Base-by-base conservation (phyloP, 2,888 invertebrate genomes). In the Thera obeliscata region DNA sequence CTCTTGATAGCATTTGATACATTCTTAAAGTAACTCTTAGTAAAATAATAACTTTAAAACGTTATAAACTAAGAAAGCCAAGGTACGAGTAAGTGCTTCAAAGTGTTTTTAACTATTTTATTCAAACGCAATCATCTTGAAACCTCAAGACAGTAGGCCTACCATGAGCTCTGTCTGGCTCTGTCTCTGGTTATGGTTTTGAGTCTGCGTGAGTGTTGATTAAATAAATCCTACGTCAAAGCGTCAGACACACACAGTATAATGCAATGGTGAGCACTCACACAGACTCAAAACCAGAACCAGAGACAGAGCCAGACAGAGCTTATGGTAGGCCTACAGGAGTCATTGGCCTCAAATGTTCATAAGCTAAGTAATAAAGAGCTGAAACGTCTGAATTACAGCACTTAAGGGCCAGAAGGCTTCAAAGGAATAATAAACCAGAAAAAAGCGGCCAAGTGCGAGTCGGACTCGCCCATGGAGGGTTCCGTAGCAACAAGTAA, bases 371-470 rank as follows among this genome's bases (percentile, higher is more conserved):
- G 63, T 65, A 63, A 64, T 68, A 66, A 66, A 71, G 59, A 71
- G 56, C 52, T 36, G 50, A 61, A 50, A 67, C 57, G 62, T 38
- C 59, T 22, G 54, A 69, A 66, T 67, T 64, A 65, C 60, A 67
- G 61, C 57, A 55, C n/a, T 66, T 60, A 59, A 59, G 65, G 64
- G 56, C 43, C 49, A 54, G 8, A 11, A 61, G 59, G 64, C 46
- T 61, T 54, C 56, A 64, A 52, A 64, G 61, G 56, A 63, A 52
- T 67, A 64, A 71, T 68, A 69, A 73, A 64, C 61, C 64, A 12
- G 12, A 49, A 49, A 58, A 65, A 22, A 22, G 22, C 22, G 1
- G 22, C 22, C 22, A 22, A 22, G 22, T 22, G 22, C 22, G 22
- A 22, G 22, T 22, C 22, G 22, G 22, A 22, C 22, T 22, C 22